phyloP scores from a whole-genome alignment of 2,113 vertebrate genomes.

The Corythaeola cristata region DNA sequence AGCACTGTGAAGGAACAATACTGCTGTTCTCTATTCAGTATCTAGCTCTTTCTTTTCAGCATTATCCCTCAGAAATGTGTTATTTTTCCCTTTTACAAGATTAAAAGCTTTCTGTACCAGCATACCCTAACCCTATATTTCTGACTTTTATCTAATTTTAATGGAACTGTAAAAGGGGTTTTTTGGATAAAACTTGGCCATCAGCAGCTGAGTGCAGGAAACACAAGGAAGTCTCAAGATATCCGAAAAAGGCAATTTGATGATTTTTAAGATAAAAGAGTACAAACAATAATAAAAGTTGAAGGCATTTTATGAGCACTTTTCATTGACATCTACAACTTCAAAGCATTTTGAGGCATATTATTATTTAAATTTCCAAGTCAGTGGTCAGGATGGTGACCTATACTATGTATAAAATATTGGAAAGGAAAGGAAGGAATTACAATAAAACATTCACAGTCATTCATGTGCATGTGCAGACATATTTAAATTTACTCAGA shows the following conservation, averaged over 20 bases:
- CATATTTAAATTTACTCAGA: conserved; percentile 27
- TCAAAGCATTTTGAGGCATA: conserved; percentile 27
- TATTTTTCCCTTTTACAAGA: background rate
- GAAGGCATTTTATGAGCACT: conserved; percentile 31
- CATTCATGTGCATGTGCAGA: conserved; percentile 6
- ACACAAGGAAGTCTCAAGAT: background rate
- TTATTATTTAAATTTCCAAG: conserved; percentile 36
- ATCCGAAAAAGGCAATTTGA: conserved; percentile 12
- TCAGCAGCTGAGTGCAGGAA: background rate
- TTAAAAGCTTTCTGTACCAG: background rate
- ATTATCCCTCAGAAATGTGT: background rate
- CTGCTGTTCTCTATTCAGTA: background rate
- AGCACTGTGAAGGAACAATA: background rate
- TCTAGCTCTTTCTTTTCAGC: background rate
- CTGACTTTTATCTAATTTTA: conserved; percentile 31
- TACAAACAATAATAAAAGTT: conserved; percentile 42
- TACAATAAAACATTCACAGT: background rate
- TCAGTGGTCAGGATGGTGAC: background rate
- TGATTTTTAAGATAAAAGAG: conserved; percentile 32
- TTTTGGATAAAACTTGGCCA: background rate
- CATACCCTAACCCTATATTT: background rate
- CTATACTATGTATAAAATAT: conserved; percentile 18
- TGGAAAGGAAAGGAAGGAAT: conserved; percentile 2
- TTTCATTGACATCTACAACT: background rate
- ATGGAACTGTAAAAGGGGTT: background rate